These are phyloP conservation scores for Eupithecia subfuscata DNA, from an alignment of 2,888 invertebrate species.

Conservation along the genomic window DNA sequence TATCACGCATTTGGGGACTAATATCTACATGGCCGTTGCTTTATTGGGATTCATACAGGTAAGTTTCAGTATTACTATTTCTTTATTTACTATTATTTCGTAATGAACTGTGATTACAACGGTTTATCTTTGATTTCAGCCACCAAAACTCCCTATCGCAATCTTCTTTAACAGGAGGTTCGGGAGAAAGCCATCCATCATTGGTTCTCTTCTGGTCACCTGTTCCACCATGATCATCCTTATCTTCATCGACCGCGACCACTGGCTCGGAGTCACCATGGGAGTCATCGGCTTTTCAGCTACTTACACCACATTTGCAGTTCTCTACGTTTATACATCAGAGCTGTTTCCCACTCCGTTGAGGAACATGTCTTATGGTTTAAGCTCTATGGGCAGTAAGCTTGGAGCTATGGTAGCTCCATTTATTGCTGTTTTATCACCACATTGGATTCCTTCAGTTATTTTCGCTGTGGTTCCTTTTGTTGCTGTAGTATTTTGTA, in stretches of 20 bases:
- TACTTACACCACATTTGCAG: slow-evolving; percentile 49
- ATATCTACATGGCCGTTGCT: slow-evolving; percentile 56
- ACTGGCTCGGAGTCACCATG: slow-evolving; percentile 51
- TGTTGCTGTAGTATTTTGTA: slow-evolving; percentile 51
- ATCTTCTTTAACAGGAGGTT: slow-evolving; percentile 56
- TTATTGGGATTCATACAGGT: slow-evolving; percentile 60
- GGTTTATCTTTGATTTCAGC: slow-evolving; percentile 52
- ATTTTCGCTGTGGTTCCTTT: slow-evolving; percentile 57
- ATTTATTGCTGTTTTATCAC: slow-evolving; percentile 56
- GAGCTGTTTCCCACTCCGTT: slow-evolving; percentile 66
- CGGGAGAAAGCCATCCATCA: slow-evolving; percentile 53
- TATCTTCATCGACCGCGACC: slow-evolving; percentile 53
- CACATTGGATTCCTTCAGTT: slow-evolving; percentile 62
- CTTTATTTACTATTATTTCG: neutral
- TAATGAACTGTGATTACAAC: neutral
- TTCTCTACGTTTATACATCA: slow-evolving; percentile 57
- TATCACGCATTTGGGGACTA: slow-evolving; percentile 54
- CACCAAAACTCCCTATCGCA: slow-evolving; percentile 53
- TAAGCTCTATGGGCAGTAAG: slow-evolving; percentile 57
- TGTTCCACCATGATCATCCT: slow-evolving; percentile 54
- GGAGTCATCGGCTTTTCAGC: slow-evolving; percentile 57
- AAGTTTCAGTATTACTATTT: neutral
- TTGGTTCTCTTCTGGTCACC: slow-evolving; percentile 45
- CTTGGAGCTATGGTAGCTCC: slow-evolving; percentile 63
- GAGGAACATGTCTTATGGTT: slow-evolving; percentile 62